phyloP scores from a whole-genome alignment of 2,113 vertebrate genomes.

The Cryptotis parvus region DNA sequence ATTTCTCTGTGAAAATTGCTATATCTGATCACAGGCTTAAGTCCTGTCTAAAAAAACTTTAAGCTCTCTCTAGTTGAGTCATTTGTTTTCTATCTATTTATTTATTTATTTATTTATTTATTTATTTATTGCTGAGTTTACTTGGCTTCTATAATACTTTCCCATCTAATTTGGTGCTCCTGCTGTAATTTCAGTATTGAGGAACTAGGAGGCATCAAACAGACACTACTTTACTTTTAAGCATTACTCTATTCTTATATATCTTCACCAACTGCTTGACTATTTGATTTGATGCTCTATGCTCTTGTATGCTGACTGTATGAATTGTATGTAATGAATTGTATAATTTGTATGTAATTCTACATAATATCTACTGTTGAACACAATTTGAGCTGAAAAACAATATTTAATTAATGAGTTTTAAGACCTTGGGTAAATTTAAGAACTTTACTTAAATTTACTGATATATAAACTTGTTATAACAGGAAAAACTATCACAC shows the following conservation, averaged over 20 bases:
- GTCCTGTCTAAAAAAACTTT: too few species aligned
- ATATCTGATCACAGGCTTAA: too few species aligned
- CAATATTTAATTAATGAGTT: not conserved
- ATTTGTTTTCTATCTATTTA: too few species aligned
- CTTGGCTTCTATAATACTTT: too few species aligned
- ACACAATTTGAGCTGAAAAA: not conserved
- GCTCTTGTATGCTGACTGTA: not conserved
- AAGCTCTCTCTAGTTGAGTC: too few species aligned
- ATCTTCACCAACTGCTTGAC: not conserved
- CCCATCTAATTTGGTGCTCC: too few species aligned
- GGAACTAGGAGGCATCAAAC: not conserved
- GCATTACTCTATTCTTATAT: not conserved
- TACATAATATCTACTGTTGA: not conserved
- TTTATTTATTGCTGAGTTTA: too few species aligned
- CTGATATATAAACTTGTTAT: not conserved
- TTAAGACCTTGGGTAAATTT: not conserved
- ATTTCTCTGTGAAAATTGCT: too few species aligned
- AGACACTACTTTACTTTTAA: not conserved
- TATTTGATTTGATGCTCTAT: not conserved
- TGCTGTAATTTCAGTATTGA: not conserved
- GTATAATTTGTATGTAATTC: too few species aligned
- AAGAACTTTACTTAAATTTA: not conserved
- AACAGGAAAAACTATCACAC: not conserved
- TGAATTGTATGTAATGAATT: too few species aligned
- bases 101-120: too few species aligned